A percentile compares a stretch with the other conserved stretches of the same genome.
These are phyloP conservation scores for Basileuterus tristriatus DNA, from an alignment of 2,797 vertebrate genomes.

Conservation along the genomic window DNA sequence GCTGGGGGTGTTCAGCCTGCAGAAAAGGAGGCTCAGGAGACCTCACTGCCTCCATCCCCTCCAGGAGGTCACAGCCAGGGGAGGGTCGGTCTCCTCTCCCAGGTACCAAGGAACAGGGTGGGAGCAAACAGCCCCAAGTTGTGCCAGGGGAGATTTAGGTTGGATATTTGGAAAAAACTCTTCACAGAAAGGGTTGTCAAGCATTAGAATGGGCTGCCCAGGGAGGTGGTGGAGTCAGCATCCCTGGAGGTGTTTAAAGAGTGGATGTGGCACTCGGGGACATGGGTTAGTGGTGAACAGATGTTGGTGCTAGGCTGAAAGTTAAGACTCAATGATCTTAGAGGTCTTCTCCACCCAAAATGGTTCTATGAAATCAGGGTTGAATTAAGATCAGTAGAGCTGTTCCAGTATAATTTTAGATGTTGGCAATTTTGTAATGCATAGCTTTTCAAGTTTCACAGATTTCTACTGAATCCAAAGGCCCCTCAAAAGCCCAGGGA, in stretches of 20 bases:
- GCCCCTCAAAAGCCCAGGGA: background rate
- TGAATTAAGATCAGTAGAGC: background rate
- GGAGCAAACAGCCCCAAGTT: background rate
- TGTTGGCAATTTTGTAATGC: background rate
- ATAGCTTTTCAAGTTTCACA: background rate
- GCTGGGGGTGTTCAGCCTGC: background rate
- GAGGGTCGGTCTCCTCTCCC: rapidly evolving
- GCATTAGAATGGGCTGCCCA: background rate
- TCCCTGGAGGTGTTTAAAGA: background rate
- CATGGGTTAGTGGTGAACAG: background rate
- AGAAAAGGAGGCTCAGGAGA: background rate
- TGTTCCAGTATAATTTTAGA: background rate
- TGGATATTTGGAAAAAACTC: background rate
- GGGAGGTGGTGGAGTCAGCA: background rate
- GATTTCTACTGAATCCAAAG: background rate
- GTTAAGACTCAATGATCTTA: background rate
- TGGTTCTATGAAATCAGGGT: background rate
- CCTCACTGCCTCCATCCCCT: background rate
- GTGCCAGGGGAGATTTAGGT: background rate
- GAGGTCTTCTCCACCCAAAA: background rate
- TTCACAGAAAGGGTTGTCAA: background rate
- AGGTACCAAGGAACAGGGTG: background rate
- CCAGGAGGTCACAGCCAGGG: background rate
- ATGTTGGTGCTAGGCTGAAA: background rate
- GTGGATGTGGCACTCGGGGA: background rate